Percentiles rank a stretch among this genome's conserved stretches.
Conservation (phyloP, 2,797 vertebrate genomes). For the Antennarius maculatus region DNA sequence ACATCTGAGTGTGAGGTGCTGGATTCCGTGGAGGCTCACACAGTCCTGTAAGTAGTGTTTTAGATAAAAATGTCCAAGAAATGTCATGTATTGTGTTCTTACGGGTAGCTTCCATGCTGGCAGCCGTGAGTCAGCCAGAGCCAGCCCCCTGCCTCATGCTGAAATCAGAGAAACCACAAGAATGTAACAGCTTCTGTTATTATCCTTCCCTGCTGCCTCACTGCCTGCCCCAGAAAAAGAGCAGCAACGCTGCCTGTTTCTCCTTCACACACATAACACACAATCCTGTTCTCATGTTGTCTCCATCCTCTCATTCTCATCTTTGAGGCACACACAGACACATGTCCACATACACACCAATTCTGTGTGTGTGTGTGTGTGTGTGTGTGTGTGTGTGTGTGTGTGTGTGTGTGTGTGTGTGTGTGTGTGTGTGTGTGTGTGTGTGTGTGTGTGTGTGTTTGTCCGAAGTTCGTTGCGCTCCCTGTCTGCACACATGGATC, state of each 20-base stretch:
- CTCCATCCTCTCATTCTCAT: conserved; percentile 24
- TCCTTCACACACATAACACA: conserved; percentile 15
- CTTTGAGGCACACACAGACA: conserved; percentile 3
- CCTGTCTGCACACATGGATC: conserved; percentile 22
- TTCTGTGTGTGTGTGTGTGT: conserved; percentile 32
- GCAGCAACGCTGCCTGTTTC: conserved; percentile 52
- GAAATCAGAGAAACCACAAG: conserved; percentile 82
- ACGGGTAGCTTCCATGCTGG: conserved; percentile 51
- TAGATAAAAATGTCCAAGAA: conserved; percentile 54
- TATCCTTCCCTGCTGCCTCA: conserved; percentile 72
- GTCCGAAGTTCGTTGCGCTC: conserved; percentile 40
- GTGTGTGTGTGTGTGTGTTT: not conserved
- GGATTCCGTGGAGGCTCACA: conserved; percentile 34
- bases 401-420: conserved; percentile 22
- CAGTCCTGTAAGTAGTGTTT: conserved; percentile 39
- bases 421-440: too few relatives aligned
- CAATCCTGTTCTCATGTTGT: conserved; percentile 44
- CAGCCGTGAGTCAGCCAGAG: conserved; percentile 64
- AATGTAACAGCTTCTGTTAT: conserved; percentile 82
- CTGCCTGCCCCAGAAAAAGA: conserved; percentile 69
- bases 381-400: too few relatives aligned
- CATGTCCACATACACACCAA: conserved; percentile 13
- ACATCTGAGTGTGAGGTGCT: conserved; percentile 16
- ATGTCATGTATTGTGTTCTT: conserved; percentile 60
- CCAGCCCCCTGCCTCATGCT: conserved; percentile 70